phyloP scores from a whole-genome alignment of 2,888 invertebrate genomes.

The Chalcis sispes region DNA sequence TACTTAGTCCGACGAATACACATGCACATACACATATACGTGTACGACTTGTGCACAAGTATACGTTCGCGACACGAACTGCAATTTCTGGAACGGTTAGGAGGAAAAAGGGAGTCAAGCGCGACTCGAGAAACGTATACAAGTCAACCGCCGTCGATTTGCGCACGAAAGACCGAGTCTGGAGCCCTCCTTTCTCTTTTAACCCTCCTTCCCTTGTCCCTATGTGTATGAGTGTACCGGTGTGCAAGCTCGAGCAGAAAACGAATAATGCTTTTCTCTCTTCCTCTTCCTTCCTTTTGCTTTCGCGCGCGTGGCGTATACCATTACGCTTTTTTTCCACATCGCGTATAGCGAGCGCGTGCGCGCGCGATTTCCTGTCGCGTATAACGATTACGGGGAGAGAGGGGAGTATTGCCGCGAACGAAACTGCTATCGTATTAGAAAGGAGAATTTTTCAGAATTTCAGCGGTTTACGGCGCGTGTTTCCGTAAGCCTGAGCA shows the following conservation, averaged over 20 bases:
- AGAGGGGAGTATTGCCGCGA: neutral
- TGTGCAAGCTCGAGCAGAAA: conserved; percentile 7
- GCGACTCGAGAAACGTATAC: conserved; percentile 45
- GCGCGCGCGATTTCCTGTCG: conserved; percentile 13
- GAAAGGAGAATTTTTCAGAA: conserved; percentile 23
- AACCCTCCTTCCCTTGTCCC: too few relatives aligned
- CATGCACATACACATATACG: neutral
- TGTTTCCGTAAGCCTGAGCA: neutral
- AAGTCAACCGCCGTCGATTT: conserved; percentile 46
- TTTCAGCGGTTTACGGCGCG: neutral
- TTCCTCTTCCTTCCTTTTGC: neutral
- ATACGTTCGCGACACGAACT: conserved; percentile 61
- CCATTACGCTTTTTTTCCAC: neutral
- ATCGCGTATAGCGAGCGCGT: too few relatives aligned
- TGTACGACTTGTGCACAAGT: too few relatives aligned
- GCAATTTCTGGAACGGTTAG: conserved; percentile 62
- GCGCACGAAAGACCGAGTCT: conserved; percentile 32
- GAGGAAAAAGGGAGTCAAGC: conserved; percentile 26
- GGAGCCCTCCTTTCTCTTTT: neutral
- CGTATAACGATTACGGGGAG: conserved; percentile 17
- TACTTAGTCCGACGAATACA: conserved; percentile 61
- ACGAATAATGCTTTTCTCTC: conserved; percentile 20
- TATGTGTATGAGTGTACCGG: too few relatives aligned
- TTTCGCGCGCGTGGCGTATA: neutral
- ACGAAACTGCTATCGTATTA: too few relatives aligned